These are phyloP conservation scores for Drosophila vallismaia DNA, from an alignment of 2,888 invertebrate species.

Conservation along the genomic window DNA sequence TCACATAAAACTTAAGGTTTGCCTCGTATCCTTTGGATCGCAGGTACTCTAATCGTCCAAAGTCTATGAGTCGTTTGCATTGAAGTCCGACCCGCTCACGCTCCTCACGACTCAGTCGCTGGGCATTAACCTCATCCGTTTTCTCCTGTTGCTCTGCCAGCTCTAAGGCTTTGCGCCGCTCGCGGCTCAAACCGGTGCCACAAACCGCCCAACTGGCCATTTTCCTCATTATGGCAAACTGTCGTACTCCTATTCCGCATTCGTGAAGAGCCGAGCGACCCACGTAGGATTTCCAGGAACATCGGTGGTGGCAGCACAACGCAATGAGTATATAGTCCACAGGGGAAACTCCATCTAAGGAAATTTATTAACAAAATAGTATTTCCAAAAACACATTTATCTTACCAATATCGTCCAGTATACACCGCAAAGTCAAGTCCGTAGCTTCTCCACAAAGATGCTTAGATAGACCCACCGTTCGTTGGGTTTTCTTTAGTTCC, in stretches of 20 bases:
- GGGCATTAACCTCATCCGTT: slow-evolving; percentile 30
- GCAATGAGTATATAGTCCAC: slow-evolving; percentile 89
- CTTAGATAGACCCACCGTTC: slow-evolving; percentile 92
- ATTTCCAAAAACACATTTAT: neutral
- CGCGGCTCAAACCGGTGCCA: slow-evolving; percentile 87
- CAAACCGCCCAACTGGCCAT: slow-evolving; percentile 96
- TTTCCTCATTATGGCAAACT: slow-evolving; percentile 91
- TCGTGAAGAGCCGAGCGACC: slow-evolving; percentile 87
- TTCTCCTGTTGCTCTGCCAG: slow-evolving; percentile 22
- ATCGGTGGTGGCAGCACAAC: slow-evolving; percentile 96
- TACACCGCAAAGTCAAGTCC: slow-evolving; percentile 90
- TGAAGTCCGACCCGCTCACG: slow-evolving; percentile 88
- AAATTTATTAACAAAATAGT: neutral
- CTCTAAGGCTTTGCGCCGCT: slow-evolving; percentile 79
- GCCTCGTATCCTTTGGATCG: slow-evolving; percentile 86
- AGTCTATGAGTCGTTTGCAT: slow-evolving; percentile 91
- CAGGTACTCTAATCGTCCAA: slow-evolving; percentile 88
- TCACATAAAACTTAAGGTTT: slow-evolving; percentile 88
- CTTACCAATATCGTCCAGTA: slow-evolving; percentile 74
- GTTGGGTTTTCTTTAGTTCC: slow-evolving; percentile 81
- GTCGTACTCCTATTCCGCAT: slow-evolving; percentile 86
- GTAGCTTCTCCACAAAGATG: slow-evolving; percentile 96
- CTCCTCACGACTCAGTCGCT: slow-evolving; percentile 82
- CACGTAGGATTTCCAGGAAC: slow-evolving; percentile 89
- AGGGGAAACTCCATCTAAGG: slow-evolving; percentile 54